Percentiles rank a stretch among this genome's conserved stretches.
Evolutionary conservation across 2,113 vertebrate species (phyloP).

Genomic region (Siphamia tubifer): DNA sequence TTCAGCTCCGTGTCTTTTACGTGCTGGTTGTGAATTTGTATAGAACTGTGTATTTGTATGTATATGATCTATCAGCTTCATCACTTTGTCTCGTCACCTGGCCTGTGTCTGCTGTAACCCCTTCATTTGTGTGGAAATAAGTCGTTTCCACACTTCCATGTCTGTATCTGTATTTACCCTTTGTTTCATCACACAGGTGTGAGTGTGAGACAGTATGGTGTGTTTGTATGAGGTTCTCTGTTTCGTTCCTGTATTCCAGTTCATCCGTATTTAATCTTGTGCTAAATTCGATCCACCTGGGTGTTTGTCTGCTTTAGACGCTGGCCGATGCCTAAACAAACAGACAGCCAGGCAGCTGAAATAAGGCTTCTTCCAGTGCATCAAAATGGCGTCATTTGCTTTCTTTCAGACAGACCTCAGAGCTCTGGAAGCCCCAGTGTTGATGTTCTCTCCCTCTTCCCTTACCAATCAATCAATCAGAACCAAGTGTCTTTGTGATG

Average conservation of each 20-base stretch:
- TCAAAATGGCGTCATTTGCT: constrained; percentile 65
- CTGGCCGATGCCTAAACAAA: constrained; percentile 18
- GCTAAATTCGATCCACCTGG: constrained; percentile 11
- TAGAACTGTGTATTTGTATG: constrained; percentile 48
- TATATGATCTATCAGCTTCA: constrained; percentile 47
- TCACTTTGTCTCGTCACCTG: constrained; percentile 25
- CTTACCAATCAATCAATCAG: constrained; percentile 81
- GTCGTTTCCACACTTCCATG: background rate
- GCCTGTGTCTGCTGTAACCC: constrained; percentile 12
- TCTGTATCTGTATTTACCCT: constrained; percentile 8
- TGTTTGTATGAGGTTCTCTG: background rate
- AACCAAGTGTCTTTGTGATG: constrained; percentile 88
- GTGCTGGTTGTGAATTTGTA: constrained; percentile 61
- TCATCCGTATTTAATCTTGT: constrained; percentile 19
- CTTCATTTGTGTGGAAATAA: constrained; percentile 25
- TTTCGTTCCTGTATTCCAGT: constrained; percentile 31
- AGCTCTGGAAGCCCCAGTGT: constrained; percentile 55
- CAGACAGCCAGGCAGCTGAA: constrained; percentile 38
- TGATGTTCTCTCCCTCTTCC: constrained; percentile 76
- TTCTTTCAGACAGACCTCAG: constrained; percentile 36
- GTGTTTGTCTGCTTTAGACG: constrained; percentile 44
- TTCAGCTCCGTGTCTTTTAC: constrained; percentile 41
- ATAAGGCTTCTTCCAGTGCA: constrained; percentile 28
- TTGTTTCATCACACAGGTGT: constrained; percentile 22
- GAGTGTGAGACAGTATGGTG: constrained; percentile 13